Conservation (phyloP, 2,888 invertebrate species). For the Ashinkailepas kermadecensis region DNA sequence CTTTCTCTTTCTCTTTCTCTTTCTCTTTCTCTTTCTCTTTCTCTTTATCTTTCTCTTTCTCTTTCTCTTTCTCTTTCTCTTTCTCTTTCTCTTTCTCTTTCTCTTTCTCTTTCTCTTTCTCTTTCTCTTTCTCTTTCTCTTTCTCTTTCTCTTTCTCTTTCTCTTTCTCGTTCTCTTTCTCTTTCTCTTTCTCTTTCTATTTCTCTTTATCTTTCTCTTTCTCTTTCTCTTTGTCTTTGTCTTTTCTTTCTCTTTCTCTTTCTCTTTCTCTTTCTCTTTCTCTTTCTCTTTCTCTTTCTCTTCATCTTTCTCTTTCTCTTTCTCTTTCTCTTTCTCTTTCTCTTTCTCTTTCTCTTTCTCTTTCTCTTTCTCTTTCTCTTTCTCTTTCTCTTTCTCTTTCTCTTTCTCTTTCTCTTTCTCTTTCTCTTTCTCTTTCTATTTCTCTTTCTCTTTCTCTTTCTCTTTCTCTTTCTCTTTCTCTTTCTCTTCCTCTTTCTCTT, state of each 20-base stretch:
- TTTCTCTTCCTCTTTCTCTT: neutral
- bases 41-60: neutral
- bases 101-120: neutral
- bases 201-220: neutral
- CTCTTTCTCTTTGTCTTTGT: neutral
- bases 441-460: neutral
- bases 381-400: neutral
- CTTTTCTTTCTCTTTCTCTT: neutral
- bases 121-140: neutral
- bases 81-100: neutral
- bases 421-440: neutral
- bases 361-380: conserved; percentile 1
- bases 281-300: neutral
- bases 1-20: neutral
- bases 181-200: neutral
- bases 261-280: neutral
- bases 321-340: neutral
- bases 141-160: neutral
- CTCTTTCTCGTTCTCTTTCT: neutral
- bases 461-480: neutral
- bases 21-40: neutral
- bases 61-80: neutral
- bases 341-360: neutral
- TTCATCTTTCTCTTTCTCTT: neutral
- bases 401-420: neutral